Conservation (phyloP, 2,113 vertebrate genomes). For the Oenanthe melanoleuca region DNA sequence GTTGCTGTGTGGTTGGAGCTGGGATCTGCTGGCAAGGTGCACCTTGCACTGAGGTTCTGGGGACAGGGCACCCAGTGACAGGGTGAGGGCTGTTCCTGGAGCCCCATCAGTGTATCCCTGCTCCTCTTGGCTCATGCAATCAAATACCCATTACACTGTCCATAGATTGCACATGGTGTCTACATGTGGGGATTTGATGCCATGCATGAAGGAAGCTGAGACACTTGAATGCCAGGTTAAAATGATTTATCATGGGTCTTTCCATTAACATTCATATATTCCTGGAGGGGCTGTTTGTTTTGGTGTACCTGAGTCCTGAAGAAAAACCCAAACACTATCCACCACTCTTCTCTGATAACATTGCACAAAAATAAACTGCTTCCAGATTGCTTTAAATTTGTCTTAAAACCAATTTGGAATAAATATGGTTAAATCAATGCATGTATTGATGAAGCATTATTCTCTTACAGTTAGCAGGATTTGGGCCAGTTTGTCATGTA, state of each 20-base stretch:
- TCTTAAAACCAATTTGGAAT: not conserved
- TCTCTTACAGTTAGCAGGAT: not conserved
- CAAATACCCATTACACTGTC: not conserved
- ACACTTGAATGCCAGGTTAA: not conserved
- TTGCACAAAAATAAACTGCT: not conserved
- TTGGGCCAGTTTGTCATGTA: not conserved
- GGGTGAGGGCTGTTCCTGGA: not conserved
- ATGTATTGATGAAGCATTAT: not conserved
- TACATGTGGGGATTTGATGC: not conserved
- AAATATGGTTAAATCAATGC: not conserved
- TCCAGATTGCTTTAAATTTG: not conserved
- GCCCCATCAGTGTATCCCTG: not conserved
- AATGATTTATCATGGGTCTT: not conserved
- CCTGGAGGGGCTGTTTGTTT: not conserved
- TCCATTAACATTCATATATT: not conserved
- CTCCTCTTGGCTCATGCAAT: not conserved
- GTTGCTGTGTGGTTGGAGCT: not conserved
- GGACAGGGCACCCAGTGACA: not conserved
- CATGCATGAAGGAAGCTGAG: not conserved
- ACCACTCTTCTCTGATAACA: not conserved
- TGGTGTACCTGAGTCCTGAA: not conserved
- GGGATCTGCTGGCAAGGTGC: not conserved
- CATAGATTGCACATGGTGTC: fast-evolving
- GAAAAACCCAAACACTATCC: not conserved
- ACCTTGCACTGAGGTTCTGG: not conserved